These are phyloP conservation scores for Oncorhynchus clarkii DNA, from an alignment of 2,113 vertebrate species.

Conservation along the genomic window DNA sequence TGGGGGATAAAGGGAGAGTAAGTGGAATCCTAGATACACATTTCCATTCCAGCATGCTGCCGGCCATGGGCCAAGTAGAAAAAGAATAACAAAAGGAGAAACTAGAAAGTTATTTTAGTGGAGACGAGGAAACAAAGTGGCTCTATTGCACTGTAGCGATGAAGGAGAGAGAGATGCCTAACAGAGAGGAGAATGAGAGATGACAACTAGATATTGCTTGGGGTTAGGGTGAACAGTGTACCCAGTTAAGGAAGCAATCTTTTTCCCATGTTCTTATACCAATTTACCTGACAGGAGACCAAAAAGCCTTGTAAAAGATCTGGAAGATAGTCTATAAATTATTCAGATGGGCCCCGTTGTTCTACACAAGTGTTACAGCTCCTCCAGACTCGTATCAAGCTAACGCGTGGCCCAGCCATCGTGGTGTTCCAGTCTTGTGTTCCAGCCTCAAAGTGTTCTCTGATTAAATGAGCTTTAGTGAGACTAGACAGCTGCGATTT, in stretches of 20 bases:
- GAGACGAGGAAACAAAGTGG: neutral
- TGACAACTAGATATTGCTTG: neutral
- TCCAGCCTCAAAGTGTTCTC: conserved; percentile 22
- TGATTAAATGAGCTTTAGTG: conserved; percentile 24
- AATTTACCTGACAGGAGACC: conserved; percentile 35
- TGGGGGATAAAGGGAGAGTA: conserved; percentile 7
- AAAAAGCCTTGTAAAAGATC: conserved; percentile 21
- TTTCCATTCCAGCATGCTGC: conserved; percentile 12
- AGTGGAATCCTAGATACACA: conserved; percentile 23
- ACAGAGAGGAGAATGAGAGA: neutral
- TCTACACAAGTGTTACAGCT: conserved; percentile 19
- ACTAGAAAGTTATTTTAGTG: conserved; percentile 16
- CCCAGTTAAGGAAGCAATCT: conserved; percentile 12
- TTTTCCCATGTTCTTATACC: conserved; percentile 18
- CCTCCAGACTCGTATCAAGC: conserved; percentile 1
- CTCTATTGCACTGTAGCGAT: neutral
- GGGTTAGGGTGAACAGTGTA: conserved; percentile 13
- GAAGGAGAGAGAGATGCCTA: conserved; percentile 7
- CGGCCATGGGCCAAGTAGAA: neutral
- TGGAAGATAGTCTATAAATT: conserved; percentile 24
- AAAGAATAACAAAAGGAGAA: neutral
- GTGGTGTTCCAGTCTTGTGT: conserved; percentile 14
- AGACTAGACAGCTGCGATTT: conserved; percentile 7
- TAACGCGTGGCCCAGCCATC: too few species aligned
- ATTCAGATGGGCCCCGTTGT: conserved; percentile 17